Conservation (phyloP, 2,113 vertebrate species). For the Mystacornis crossleyi region DNA sequence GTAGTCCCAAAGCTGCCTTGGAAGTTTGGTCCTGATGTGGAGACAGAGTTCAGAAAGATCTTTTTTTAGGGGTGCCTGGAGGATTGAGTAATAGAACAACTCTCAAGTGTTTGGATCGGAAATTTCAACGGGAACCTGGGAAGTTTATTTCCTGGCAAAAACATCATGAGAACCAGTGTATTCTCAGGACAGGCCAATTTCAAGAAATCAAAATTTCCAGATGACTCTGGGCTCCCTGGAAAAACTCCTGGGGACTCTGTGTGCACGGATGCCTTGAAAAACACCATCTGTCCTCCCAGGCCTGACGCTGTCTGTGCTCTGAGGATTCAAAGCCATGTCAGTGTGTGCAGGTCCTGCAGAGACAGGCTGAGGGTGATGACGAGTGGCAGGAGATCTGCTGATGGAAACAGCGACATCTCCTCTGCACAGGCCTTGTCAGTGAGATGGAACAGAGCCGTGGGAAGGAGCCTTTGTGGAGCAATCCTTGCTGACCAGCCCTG, state of each 20-base stretch:
- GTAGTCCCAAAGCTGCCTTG: not conserved
- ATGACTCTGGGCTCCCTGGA: not conserved
- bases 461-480: not conserved
- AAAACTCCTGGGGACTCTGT: not conserved
- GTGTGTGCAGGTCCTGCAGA: not conserved
- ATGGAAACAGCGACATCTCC: not conserved
- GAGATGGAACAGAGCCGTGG: not conserved
- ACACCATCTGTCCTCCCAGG: not conserved
- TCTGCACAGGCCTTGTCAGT: not conserved
- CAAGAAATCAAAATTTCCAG: not conserved
- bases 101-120: not conserved
- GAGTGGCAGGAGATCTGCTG: not conserved
- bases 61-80: conserved; percentile 14
- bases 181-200: conserved; percentile 2
- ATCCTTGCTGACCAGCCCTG: not conserved
- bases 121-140: conserved; percentile 1
- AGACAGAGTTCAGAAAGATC: not conserved
- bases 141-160: conserved; percentile 27
- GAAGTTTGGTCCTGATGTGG: not conserved
- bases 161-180: not conserved
- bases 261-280: not conserved
- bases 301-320: not conserved
- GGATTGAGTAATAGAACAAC: not conserved
- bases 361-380: not conserved
- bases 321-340: not conserved